Evolutionary conservation across 2,797 vertebrate species (phyloP), one percentile per base, ranked within the genome.

Genomic region (Rhinatrema bivittatum): DNA sequence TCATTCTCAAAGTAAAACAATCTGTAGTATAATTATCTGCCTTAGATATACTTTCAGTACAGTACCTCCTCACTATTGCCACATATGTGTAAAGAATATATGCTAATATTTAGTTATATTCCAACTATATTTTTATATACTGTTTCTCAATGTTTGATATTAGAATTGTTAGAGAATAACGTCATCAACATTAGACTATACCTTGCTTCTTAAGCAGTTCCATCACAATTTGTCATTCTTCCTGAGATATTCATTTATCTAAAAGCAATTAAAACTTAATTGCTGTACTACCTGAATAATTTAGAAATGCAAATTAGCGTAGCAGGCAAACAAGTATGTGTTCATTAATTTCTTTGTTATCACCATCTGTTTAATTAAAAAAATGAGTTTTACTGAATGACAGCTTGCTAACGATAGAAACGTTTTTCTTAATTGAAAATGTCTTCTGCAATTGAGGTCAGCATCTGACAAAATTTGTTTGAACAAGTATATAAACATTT

Each of bases 311-410:
- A 81, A 79, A 79, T 81, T 51, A 76, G 55, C 42, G 43, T 39
- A 70, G 65, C 58, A 62, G 68, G 59, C 66, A 76, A 76, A 72
- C 56, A 72, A 70, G 55, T 76, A 57, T 63, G 41, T 66, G 59
- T 69, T 76, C 72, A 79, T 76, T 78, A 79, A 79, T 73, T 79
- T 68, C 62, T 78, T 77, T 78, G 55, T 78, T 79, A 76, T 75
- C 62, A 55, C 66, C 70, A 79, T 80, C 75, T 82, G 66, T 71
- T 84, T 81, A 78, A 79, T 75, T 81, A 72, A 68, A 78, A 72
- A 76, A 74, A 70, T 63, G 61, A 65, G 51, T 76, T 78, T 78
- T 70, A 50, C 27, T 70, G 63, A 78, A 76, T 79, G 76, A 74
- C 65, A 75, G 58, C 36, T 70, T 72, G 50, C 58, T 79, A 76